Evolutionary conservation across 1,140 invertebrate species (phyloP).

Genomic region (Nebria ingens): DNA sequence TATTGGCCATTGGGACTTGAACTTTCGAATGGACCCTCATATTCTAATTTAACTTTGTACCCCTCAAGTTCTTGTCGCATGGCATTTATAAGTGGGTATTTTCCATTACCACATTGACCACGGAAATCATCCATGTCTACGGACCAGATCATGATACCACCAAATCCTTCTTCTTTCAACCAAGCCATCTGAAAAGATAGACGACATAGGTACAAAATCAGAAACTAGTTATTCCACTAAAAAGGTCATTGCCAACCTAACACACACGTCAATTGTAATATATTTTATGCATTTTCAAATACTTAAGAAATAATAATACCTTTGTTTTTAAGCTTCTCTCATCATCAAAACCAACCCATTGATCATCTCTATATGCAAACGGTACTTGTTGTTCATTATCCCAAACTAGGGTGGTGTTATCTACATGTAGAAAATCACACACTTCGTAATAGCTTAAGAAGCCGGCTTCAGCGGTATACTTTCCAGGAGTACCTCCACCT

Average conservation of each 20-base stretch:
- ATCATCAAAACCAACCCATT: constrained; percentile 95
- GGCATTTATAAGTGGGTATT: constrained; percentile 80
- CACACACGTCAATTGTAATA: too few relatives aligned
- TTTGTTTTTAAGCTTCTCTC: constrained; percentile 86
- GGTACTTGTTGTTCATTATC: constrained; percentile 93
- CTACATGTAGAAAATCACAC: constrained; percentile 81
- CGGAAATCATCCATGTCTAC: constrained; percentile 93
- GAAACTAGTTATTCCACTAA: constrained; percentile 4
- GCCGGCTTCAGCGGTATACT: constrained; percentile 78
- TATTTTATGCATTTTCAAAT: too few relatives aligned
- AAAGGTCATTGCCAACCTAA: too few relatives aligned
- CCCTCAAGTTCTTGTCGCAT: constrained; percentile 76
- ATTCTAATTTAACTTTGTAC: constrained; percentile 77
- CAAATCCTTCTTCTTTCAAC: constrained; percentile 87
- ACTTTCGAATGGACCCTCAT: constrained; percentile 76
- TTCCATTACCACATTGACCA: constrained; percentile 79
- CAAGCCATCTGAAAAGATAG: constrained; percentile 66
- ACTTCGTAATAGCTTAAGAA: constrained; percentile 94
- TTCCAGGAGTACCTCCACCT: constrained; percentile 71
- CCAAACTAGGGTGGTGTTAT: constrained; percentile 91
- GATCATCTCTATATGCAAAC: constrained; percentile 81
- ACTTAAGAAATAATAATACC: too few relatives aligned
- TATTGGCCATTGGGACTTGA: constrained; percentile 59
- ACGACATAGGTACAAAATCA: neutral
- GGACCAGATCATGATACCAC: constrained; percentile 96